Percentiles rank a stretch among this genome's conserved stretches.
Conservation (phyloP, 2,797 vertebrate species). For the Coranthus polyacanthus region DNA sequence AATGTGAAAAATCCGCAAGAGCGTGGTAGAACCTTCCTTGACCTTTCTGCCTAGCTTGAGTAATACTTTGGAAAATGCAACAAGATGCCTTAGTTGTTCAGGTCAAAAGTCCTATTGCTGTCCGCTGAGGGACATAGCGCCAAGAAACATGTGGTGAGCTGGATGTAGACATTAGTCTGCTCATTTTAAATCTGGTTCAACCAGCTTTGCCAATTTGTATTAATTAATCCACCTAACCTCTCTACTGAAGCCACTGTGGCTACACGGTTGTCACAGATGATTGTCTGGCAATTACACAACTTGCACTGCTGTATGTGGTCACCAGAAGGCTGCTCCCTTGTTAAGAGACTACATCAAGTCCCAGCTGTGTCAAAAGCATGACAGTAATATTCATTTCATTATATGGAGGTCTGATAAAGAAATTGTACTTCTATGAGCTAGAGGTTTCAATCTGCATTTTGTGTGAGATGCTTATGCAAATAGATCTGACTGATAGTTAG, state of each 20-base stretch:
- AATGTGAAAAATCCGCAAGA: neutral
- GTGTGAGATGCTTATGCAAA: too few relatives aligned
- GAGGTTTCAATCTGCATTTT: too few relatives aligned
- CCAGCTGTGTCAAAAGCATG: too few relatives aligned
- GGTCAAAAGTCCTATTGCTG: constrained; percentile 1
- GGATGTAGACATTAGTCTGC: constrained; percentile 5
- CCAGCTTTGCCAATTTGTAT: neutral
- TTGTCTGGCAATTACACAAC: neutral
- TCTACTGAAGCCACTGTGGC: constrained; percentile 1
- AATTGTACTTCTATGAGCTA: too few relatives aligned
- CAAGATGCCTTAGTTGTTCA: neutral
- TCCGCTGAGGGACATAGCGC: neutral
- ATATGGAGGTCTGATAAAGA: too few relatives aligned
- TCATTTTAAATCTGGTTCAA: neutral
- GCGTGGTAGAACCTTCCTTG: too few relatives aligned
- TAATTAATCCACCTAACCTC: constrained; percentile 4
- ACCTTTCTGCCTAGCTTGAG: neutral
- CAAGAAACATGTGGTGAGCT: neutral
- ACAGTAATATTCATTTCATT: too few relatives aligned
- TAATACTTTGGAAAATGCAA: neutral
- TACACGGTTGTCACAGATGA: neutral
- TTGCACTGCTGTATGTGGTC: too few relatives aligned
- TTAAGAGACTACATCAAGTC: too few relatives aligned
- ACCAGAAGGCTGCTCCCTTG: too few relatives aligned
- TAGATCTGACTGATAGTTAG: too few relatives aligned